Base-by-base conservation (phyloP, 92 coral and sea anemone species). In the Parazoanthus swiftii region DNA sequence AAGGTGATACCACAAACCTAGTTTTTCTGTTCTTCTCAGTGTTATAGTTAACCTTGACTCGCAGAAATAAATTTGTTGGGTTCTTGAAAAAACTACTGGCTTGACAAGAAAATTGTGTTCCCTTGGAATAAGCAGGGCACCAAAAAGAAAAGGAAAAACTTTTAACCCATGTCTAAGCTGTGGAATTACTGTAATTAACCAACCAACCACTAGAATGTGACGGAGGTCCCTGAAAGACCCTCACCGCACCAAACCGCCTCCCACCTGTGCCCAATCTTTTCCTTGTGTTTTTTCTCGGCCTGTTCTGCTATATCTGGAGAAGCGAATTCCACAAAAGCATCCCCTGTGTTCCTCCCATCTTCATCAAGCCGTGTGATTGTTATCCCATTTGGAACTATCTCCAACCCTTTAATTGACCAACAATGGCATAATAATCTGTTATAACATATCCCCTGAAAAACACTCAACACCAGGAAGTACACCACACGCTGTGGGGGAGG, bases 231-330 rank as follows among this genome's bases (percentile, higher is more conserved):
- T 46, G 76, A 89, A 85, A 92, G 98, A 92, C 97, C 98, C 96
- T 79, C 93, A 95, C 98, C 93, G 77, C 78, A 94, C 89, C 81
- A 72, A 90, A 80, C 74, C 80, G 66, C 82, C 89, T 98, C 99
- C 99, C 98, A 95, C 99, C 99, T 97, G 99, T 97, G 99, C 99
- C 99, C 99, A 88, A 97, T 97, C 94, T 89, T 90, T 92, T 97
- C 99, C 99, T 29, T 29, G 33, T 29, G 33, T 29, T 29, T 29
- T 29, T 29, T 29, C 33, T 29, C 33, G 33, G 33, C 33, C 33
- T 29, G 33, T 29, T 29, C 33, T 29, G 33, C 33, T 29, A 29
- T 29, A 29, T 29, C 33, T 29, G 33, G 33, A 29, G 33, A 29
- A 29, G 33, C 33, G 33, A 29, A 29, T 29, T 29, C 33, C 33